Evolutionary conservation across 92 coral and sea anemone species (phyloP), one percentile per base, ranked within the genome.

Genomic region (Epizoanthus illoricatus): DNA sequence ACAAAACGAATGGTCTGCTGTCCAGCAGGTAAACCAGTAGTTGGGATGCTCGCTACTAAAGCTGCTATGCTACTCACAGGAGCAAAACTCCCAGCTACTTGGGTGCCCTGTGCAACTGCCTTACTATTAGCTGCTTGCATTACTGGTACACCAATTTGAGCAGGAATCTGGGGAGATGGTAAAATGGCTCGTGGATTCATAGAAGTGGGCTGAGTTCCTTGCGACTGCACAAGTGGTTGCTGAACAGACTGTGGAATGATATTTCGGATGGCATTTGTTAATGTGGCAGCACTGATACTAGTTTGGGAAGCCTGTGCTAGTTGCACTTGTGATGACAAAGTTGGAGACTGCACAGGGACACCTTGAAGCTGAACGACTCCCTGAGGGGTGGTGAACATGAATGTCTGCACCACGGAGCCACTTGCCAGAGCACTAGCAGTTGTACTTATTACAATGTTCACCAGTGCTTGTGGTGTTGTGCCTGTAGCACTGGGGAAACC

Each of bases 41-140:
- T 81, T 49, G 94, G 92, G 28, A 93, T 88, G 65, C 97, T 93
- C 7, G 97, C 97, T 23, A 93, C 97, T 41, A 93, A 75, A 21
- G 97, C 94, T 39, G 97, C 97, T 28, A 93, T 93, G 68, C 91
- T 91, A 41, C 91, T 84, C 41, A 93, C 97, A 16, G 97, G 97
- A 28, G 94, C 91, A 5, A 70, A 21, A 78, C 71, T 78, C 28
- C 82, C 82, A 2, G 61, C 15, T 23, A 73, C 67, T 24, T 87
- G 67, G 33, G 76, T 90, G 3, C 85, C 73, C 49, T 64, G 81
- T 5, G 86, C 71, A 20, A 69, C 84, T 58, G 81, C 42, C 42
- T 90, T 89, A 62, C 85, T 69, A 33, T 73, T 86, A n/a, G 89
- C 81, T 36, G 91, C 92, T 85, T 83, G 90, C 57, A 71, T 39